Evolutionary conservation across 2,113 vertebrate species (phyloP).

Genomic region (Atlantisia rogersi): DNA sequence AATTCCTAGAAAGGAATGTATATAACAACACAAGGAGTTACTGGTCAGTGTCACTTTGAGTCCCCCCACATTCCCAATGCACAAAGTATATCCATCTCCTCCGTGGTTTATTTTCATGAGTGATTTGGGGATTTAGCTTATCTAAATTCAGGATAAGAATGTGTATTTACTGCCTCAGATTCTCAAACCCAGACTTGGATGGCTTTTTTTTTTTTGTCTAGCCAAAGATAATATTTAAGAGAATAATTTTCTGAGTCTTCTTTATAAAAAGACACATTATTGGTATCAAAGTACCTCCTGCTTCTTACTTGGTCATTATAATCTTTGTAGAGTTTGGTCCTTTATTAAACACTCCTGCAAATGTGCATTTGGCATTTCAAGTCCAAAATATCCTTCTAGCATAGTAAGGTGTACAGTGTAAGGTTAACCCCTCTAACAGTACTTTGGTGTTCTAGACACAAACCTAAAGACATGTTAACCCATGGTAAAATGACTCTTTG

Average conservation of each 20-base stretch:
- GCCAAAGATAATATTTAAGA: neutral
- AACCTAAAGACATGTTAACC: neutral
- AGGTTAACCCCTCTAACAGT: neutral
- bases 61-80: fast-evolving
- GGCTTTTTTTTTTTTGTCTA: neutral
- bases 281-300: neutral
- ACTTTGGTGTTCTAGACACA: neutral
- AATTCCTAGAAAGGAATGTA: neutral
- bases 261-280: neutral
- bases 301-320: neutral
- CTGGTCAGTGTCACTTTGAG: neutral
- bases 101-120: neutral
- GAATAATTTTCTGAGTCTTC: neutral
- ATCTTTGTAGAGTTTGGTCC: neutral
- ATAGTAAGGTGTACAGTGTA: neutral
- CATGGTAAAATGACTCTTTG: neutral
- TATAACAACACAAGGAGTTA: neutral
- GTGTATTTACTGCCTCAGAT: neutral
- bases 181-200: neutral
- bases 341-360: neutral
- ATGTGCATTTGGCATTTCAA: neutral
- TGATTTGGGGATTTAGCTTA: neutral
- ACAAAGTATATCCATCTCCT: neutral
- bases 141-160: neutral
- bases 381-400: neutral